Base-by-base conservation (phyloP, 2,113 vertebrate species). In the Synchiropus splendidus region DNA sequence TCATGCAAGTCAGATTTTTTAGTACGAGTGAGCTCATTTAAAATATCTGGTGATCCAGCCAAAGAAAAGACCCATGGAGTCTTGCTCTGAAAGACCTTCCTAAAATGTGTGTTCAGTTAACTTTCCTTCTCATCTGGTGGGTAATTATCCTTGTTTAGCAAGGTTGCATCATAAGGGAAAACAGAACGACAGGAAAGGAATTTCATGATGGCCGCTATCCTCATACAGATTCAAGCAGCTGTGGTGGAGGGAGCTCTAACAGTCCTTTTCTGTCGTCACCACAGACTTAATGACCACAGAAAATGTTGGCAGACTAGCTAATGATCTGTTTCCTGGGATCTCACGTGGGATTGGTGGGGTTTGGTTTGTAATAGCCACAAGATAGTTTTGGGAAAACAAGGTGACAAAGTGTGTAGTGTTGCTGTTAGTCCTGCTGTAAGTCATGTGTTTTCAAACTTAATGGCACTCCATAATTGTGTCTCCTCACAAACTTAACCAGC, bases 261-360 rank as follows among this genome's bases (percentile, higher is more conserved):
- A 13, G 21, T 27, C 4, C 4, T 1, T 47, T 37, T 57, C 59
- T 53, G 38, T 30, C 54, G 9, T 42, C 42, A 17, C 42, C 21
- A 12, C 41, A 37, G 41, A 45, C 59, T 27, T 44, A 54, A 64
- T 47, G 57, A 37, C 43, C 42, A 18, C 42, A 54, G 58, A 42
- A 73, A 68, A 68, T 15, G 54, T 48, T 12, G 32, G 61, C 36
- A 12, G 42, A 45, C 40, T 32, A 11, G 38, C 51, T 72, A 80
- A 80, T 55, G 40, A 58, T 10, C 48, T 37, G 31, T 74, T 80
- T 79, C 72, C 75, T 75, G 69, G 27, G 51, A 57, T 60, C 53
- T 56, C 60, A 60, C 36, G 9, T 51, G 35, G 52, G 51, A 12
- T 35, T 30, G 50, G 31, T 5, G 15, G 13, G 49, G 36, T 65